Percentiles rank a stretch among this genome's conserved stretches.
Conservation (phyloP, 2,113 vertebrate genomes). For the Spermophilus dauricus region DNA sequence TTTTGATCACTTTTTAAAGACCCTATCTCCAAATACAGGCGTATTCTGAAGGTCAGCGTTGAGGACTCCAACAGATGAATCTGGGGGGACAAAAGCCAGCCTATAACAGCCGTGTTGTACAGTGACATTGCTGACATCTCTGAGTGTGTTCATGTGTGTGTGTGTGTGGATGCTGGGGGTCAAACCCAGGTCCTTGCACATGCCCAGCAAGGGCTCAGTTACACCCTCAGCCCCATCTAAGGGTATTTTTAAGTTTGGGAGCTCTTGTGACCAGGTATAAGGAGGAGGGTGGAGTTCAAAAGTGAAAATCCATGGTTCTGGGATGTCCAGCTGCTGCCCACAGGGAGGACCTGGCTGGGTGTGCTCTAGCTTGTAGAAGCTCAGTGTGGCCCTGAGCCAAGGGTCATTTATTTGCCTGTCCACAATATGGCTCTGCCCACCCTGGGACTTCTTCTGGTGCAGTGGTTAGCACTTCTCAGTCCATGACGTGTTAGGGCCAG, state of each 20-base stretch:
- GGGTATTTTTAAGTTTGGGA: neutral
- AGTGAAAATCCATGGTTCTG: neutral
- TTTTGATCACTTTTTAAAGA: neutral
- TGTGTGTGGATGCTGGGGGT: neutral
- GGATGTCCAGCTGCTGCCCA: neutral
- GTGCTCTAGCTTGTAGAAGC: neutral
- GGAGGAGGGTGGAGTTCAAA: neutral
- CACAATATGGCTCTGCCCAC: accelerated
- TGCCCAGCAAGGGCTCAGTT: neutral
- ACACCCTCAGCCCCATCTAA: neutral
- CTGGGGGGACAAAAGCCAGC: neutral
- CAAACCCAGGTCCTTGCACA: neutral
- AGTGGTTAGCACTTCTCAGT: neutral
- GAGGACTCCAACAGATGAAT: neutral
- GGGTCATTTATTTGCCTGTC: neutral
- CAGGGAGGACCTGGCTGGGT: accelerated
- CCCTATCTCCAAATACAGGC: neutral
- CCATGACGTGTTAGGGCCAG: neutral
- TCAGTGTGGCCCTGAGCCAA: neutral
- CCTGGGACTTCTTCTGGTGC: neutral
- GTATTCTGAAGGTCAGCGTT: neutral
- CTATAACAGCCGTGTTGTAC: neutral
- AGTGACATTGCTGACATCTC: too few species aligned
- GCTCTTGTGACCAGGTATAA: neutral
- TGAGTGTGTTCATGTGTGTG: neutral